Evolutionary conservation across 2,113 vertebrate genomes (phyloP).

Genomic region (Arenaria interpres): DNA sequence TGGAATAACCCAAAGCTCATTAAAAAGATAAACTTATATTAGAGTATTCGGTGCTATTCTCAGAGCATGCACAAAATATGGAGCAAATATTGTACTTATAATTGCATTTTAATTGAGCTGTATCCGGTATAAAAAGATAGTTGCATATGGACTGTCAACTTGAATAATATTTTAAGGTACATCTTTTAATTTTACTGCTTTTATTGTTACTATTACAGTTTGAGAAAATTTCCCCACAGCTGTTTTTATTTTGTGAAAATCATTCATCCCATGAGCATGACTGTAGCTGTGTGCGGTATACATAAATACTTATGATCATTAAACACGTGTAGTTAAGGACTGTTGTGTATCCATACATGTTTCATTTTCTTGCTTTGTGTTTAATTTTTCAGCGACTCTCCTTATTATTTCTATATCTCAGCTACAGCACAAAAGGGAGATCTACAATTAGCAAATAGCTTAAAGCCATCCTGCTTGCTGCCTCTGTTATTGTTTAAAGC

Average conservation of each 20-base stretch:
- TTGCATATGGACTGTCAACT: constrained; percentile 48
- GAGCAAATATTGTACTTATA: constrained; percentile 54
- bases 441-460: background rate
- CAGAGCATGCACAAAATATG: constrained; percentile 59
- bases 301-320: constrained; percentile 78
- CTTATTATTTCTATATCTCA: constrained; percentile 63
- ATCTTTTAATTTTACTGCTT: constrained; percentile 77
- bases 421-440: background rate
- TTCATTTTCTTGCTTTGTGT: constrained; percentile 45
- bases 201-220: constrained; percentile 74
- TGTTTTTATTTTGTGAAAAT: constrained; percentile 77
- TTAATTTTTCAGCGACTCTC: constrained; percentile 62
- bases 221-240: constrained; percentile 76
- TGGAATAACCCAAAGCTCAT: constrained; percentile 57
- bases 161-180: constrained; percentile 74
- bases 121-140: constrained; percentile 55
- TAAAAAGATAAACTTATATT: constrained; percentile 61
- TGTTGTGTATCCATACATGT: constrained; percentile 62
- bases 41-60: constrained; percentile 3
- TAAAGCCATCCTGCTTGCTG: background rate
- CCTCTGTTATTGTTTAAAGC: too few species aligned
- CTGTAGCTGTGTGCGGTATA: constrained; percentile 63
- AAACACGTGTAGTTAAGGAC: constrained; percentile 77
- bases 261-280: constrained; percentile 75
- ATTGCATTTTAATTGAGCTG: constrained; percentile 71